A percentile compares a stretch with the other conserved stretches of the same genome.
Evolutionary conservation across 2,113 vertebrate genomes (phyloP).

Genomic region (Oreocharis arfaki): DNA sequence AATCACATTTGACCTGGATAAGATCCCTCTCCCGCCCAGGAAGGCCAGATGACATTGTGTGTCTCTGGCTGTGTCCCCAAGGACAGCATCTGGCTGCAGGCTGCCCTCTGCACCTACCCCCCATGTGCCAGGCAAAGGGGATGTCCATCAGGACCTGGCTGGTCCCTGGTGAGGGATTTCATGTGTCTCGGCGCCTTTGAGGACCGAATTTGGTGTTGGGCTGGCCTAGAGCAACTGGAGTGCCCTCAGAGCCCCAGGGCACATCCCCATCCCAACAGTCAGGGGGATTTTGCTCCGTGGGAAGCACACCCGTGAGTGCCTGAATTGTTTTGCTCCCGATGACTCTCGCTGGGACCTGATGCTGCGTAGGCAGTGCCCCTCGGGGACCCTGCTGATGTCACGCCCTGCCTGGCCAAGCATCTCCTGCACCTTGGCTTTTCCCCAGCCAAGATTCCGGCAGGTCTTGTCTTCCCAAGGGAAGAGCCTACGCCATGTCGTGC

Average conservation of each 20-base stretch:
- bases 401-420: not conserved
- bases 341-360: not conserved
- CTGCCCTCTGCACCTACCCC: not conserved
- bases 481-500: not conserved
- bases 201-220: not conserved
- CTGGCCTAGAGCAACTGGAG: not conserved
- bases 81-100: not conserved
- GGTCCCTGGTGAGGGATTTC: not conserved
- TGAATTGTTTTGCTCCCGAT: not conserved
- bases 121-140: not conserved
- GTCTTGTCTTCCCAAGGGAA: not conserved
- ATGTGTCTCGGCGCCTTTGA: not conserved
- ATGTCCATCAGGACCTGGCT: not conserved
- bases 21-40: not conserved
- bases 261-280: fast-evolving
- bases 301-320: fast-evolving
- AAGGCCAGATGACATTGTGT: constrained; percentile 27
- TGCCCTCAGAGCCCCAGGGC: not conserved
- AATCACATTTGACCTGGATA: constrained; percentile 54
- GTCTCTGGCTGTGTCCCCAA: not conserved
- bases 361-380: not conserved
- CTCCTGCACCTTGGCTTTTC: not conserved
- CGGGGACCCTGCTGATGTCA: not conserved
- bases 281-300: not conserved
- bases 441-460: not conserved